Percentiles rank a stretch among this genome's conserved stretches.
These are phyloP conservation scores for Zaprionus africanus DNA, from an alignment of 1,140 invertebrate genomes.

Conservation along the genomic window DNA sequence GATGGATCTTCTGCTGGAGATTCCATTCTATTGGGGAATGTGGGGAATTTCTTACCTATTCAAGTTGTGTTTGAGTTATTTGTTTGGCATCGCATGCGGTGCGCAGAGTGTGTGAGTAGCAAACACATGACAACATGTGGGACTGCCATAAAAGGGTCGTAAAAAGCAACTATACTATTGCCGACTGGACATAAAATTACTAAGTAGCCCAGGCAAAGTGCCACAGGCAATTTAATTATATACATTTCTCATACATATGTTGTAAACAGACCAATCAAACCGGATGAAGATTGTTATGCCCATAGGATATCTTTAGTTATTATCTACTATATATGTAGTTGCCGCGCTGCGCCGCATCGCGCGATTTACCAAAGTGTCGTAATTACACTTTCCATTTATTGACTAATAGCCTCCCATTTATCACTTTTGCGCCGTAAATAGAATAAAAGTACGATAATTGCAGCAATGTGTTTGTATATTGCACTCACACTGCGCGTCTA, in stretches of 20 bases:
- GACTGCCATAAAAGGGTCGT: constrained; percentile 43
- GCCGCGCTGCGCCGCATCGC: too few species aligned
- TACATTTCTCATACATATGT: neutral
- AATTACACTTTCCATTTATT: constrained; percentile 8
- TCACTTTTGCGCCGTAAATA: neutral
- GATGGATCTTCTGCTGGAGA: constrained; percentile 14
- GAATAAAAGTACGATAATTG: constrained; percentile 1
- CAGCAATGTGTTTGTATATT: constrained; percentile 1
- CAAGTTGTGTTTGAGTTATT: constrained; percentile 41
- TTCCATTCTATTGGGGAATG: constrained; percentile 55
- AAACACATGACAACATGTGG: constrained; percentile 45
- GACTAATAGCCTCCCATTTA: constrained; percentile 2
- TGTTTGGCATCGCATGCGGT: neutral
- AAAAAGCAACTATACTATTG: constrained; percentile 27
- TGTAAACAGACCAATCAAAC: constrained; percentile 37
- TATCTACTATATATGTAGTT: neutral
- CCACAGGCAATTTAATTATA: constrained; percentile 22
- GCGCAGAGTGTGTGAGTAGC: neutral
- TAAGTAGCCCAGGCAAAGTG: constrained; percentile 28
- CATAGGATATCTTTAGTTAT: constrained; percentile 1
- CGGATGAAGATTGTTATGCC: constrained; percentile 4
- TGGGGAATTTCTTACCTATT: constrained; percentile 55
- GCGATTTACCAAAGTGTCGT: neutral
- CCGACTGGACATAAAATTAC: constrained; percentile 23
- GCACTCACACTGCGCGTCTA: neutral